These are phyloP conservation scores for Gavia stellata DNA, from an alignment of 2,113 vertebrate species.

Conservation along the genomic window DNA sequence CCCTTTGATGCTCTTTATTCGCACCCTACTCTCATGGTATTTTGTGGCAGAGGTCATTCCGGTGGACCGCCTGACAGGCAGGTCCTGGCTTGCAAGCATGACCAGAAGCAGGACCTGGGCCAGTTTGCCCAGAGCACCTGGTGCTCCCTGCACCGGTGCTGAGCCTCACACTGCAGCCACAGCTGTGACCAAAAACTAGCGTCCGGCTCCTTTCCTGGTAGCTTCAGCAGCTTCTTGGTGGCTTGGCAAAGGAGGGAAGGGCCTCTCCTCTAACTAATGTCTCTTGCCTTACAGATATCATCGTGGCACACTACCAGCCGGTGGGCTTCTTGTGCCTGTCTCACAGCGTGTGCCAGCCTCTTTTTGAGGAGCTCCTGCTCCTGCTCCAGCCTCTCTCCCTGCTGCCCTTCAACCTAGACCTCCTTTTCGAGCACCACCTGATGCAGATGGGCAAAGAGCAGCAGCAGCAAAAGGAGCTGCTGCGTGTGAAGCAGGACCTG, in stretches of 20 bases:
- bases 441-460: constrained; percentile 88
- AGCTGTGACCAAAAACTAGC: not conserved
- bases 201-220: not conserved
- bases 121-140: not conserved
- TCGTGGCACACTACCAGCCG: constrained; percentile 86
- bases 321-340: constrained; percentile 90
- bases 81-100: not conserved
- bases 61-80: not conserved
- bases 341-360: constrained; percentile 81
- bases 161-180: not conserved
- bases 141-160: not conserved
- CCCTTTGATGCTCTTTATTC: not conserved
- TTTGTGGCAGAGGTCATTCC: not conserved
- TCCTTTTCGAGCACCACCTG: constrained; percentile 89
- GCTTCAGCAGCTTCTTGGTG: not conserved
- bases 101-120: not conserved
- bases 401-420: constrained; percentile 92
- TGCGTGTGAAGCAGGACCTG: constrained; percentile 83
- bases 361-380: constrained; percentile 91
- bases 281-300: constrained; percentile 77
- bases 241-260: not conserved
- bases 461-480: constrained; percentile 87
- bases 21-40: not conserved
- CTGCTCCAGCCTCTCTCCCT: constrained; percentile 93
- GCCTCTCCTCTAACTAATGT: not conserved